phyloP scores from a whole-genome alignment of 2,797 vertebrate genomes.

The Hirundo rustica region DNA sequence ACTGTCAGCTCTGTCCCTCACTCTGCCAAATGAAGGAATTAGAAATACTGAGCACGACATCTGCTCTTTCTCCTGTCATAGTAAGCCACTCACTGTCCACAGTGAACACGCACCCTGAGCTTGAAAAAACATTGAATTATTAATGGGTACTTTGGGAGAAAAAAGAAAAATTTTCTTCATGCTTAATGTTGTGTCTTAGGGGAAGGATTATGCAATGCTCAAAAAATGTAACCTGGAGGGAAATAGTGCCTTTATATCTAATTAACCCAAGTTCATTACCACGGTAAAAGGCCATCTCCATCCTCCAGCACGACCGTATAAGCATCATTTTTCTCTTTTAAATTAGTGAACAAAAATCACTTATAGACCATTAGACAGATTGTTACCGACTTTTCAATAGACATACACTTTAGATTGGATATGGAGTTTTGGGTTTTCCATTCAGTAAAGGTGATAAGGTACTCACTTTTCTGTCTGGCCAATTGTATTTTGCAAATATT shows the following conservation, averaged over 20 bases:
- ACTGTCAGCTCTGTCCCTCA: neutral
- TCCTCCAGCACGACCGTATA: neutral
- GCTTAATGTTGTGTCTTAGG: neutral
- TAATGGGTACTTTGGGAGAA: neutral
- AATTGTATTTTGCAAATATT: slow-evolving; percentile 96
- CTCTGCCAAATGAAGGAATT: neutral
- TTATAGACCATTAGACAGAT: neutral
- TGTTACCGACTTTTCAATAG: neutral
- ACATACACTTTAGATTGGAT: neutral
- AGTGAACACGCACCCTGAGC: neutral
- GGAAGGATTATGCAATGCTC: neutral
- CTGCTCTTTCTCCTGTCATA: neutral
- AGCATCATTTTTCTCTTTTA: neutral
- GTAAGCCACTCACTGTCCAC: neutral
- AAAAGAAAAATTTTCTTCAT: neutral
- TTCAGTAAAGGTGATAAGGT: neutral
- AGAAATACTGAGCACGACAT: neutral
- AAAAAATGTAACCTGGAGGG: neutral
- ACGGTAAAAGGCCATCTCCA: neutral
- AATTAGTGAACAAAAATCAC: neutral
- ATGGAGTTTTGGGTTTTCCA: neutral
- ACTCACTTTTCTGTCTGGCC: slow-evolving; percentile 95
- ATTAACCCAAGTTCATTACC: neutral
- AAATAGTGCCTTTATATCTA: neutral
- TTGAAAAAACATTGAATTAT: neutral